A percentile compares a stretch with the other conserved stretches of the same genome.
These are phyloP conservation scores for Coleophora deauratella DNA, from an alignment of 2,888 invertebrate genomes.

Conservation along the genomic window DNA sequence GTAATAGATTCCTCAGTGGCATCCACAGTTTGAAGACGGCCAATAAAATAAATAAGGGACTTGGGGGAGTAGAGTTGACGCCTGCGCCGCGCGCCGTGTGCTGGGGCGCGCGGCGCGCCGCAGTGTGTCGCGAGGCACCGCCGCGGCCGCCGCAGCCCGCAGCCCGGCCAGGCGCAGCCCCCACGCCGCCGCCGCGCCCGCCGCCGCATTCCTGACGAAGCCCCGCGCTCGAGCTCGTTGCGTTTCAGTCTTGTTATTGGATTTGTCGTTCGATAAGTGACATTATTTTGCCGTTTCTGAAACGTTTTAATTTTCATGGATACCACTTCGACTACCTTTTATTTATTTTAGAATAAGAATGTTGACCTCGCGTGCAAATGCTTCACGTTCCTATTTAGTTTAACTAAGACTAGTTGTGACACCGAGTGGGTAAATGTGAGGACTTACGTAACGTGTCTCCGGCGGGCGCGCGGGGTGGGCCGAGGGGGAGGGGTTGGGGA, in stretches of 20 bases:
- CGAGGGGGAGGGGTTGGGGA: constrained; percentile 39
- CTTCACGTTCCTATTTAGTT: too few relatives aligned
- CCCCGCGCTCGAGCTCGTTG: constrained; percentile 59
- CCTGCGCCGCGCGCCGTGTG: constrained; percentile 43
- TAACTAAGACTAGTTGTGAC: constrained; percentile 31
- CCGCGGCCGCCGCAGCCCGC: constrained; percentile 37
- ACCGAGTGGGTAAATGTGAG: constrained; percentile 28
- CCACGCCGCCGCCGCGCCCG: constrained; percentile 43
- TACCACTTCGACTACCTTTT: too few relatives aligned
- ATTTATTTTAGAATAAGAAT: too few relatives aligned
- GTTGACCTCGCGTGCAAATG: constrained; percentile 27
- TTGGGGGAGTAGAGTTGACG: constrained; percentile 22
- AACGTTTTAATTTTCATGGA: too few relatives aligned
- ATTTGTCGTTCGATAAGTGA: constrained; percentile 67
- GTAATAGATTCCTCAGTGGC: too few relatives aligned
- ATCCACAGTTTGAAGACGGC: too few relatives aligned
- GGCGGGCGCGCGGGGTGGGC: constrained; percentile 17
- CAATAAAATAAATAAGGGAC: too few relatives aligned
- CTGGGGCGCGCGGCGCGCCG: constrained; percentile 66
- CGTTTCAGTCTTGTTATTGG: constrained; percentile 72
- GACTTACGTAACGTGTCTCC: constrained; percentile 55
- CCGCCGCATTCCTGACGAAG: constrained; percentile 28
- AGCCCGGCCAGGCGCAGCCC: constrained; percentile 51
- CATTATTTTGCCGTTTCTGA: constrained; percentile 56
- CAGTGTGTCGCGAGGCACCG: constrained; percentile 63